A percentile compares a stretch with the other conserved stretches of the same genome.
phyloP scores from a whole-genome alignment of 1,140 invertebrate genomes.

The Ctenoplectra terminalis region DNA sequence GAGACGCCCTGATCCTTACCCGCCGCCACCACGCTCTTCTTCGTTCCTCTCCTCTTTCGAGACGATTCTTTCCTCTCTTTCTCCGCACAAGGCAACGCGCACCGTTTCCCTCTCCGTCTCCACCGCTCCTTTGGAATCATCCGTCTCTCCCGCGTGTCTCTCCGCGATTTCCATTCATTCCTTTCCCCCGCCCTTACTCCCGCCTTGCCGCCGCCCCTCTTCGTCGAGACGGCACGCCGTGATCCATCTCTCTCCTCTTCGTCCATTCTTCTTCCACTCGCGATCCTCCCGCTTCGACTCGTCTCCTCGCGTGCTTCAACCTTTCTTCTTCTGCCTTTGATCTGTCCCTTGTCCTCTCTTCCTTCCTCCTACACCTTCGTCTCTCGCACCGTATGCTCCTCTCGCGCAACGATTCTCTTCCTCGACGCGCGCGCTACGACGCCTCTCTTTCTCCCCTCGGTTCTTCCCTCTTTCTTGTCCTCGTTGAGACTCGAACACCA shows the following conservation, averaged over 20 bases:
- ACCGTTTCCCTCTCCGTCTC: conserved; percentile 62
- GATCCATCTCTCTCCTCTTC: background rate
- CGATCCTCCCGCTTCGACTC: conserved; percentile 9
- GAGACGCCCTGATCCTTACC: conserved; percentile 7
- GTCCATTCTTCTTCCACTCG: background rate
- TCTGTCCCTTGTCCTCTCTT: conserved; percentile 26
- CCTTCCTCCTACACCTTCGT: conserved; percentile 2
- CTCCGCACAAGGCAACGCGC: conserved; percentile 37
- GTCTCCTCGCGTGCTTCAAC: conserved; percentile 5
- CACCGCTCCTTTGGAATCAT: conserved; percentile 61
- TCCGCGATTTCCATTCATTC: conserved; percentile 79
- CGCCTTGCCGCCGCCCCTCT: conserved; percentile 40
- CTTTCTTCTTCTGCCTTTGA: background rate
- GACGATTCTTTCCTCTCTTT: conserved; percentile 13
- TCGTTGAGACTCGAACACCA: conserved; percentile 56
- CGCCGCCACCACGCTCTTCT: background rate
- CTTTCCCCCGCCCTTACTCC: conserved; percentile 61
- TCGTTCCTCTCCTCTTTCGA: background rate
- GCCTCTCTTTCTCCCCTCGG: conserved; percentile 33
- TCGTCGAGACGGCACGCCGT: conserved; percentile 11
- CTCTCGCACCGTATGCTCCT: background rate
- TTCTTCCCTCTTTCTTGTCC: conserved; percentile 43
- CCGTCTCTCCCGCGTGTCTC: conserved; percentile 71
- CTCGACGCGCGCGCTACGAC: conserved; percentile 46
- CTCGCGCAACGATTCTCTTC: conserved; percentile 54